Base-by-base conservation (phyloP, 2,888 invertebrate species). In the Cosmopolites sordidus region DNA sequence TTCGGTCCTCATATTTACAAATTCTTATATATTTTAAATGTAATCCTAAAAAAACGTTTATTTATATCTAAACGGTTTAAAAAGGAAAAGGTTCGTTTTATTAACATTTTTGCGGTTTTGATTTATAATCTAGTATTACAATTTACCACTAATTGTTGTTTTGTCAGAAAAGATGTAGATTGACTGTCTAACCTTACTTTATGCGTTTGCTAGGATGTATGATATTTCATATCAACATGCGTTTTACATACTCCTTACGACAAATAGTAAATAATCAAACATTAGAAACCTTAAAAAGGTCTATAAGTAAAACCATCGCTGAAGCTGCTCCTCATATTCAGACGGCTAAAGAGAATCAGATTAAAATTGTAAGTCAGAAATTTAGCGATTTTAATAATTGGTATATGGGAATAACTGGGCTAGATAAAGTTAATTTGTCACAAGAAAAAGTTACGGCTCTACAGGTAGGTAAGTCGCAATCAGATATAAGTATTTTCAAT, bases 341-440 rank as follows among this genome's bases (percentile, higher is more conserved):
- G 16, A 56, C 60, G 11, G 53, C 63, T 11, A 66, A 64, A 56
- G 58, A 59, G 43, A 62, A 60, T n/a, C 62, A 64, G 40, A 62
- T 67, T 39, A 66, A 68, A 47, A 67, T 66, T 38, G 57, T 70
- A 49, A 67, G 75, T 72, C 64, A 71, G 66, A 74, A 71, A 63
- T 64, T 81, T 5, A 74, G 72, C 40, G 77, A 79, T 43, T 59
- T 82, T 45, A 79, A 83, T 41, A 69, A 70, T 18, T 79, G 78
- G 73, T 89, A 89, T 73, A 88, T 87, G 66, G 82, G 84, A 65
- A 77, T 87, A 47, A 85, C 89, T 4, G 90, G 90, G 1, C 78
- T 90, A 44, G 84, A 85, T 59, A 88, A 89, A 72, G 88, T 92
- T 2, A 82, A 83, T 76, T 76, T 79, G 22, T 83, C 87, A 27